These are phyloP conservation scores for Pammene aurita DNA, from an alignment of 2,888 invertebrate species.

Conservation along the genomic window DNA sequence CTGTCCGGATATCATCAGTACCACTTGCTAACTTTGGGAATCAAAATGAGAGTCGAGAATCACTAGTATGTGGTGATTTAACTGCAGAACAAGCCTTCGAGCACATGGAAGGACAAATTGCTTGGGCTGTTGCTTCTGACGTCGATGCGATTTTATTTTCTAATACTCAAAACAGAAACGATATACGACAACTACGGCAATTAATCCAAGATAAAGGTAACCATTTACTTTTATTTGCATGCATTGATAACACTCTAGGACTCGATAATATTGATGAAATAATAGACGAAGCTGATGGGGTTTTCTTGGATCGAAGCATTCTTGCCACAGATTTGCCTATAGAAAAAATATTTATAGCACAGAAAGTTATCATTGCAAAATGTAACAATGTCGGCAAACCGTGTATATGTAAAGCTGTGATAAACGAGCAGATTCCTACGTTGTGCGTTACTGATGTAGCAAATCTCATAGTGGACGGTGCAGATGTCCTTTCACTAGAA, in stretches of 20 bases:
- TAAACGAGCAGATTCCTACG: constrained; percentile 91
- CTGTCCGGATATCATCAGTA: constrained; percentile 79
- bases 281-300: constrained; percentile 89
- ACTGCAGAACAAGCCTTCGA: constrained; percentile 87
- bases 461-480: constrained; percentile 94
- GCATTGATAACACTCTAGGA: constrained; percentile 66
- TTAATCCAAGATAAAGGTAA: constrained; percentile 70
- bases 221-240: constrained; percentile 72
- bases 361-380: constrained; percentile 92
- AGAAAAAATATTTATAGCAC: constrained; percentile 93
- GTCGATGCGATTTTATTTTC: constrained; percentile 73
- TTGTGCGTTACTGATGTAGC: constrained; percentile 93
- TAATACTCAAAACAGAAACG: constrained; percentile 60
- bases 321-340: constrained; percentile 93
- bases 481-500: constrained; percentile 93
- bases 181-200: constrained; percentile 63
- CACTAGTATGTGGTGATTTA: constrained; percentile 82
- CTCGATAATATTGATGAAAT: constrained; percentile 87
- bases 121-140: constrained; percentile 74
- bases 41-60: constrained; percentile 69
- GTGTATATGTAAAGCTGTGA: constrained; percentile 93
- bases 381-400: constrained; percentile 94
- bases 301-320: constrained; percentile 94
- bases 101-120: constrained; percentile 80
- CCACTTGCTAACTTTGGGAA: constrained; percentile 69